Base-by-base conservation (phyloP, 1,140 invertebrate species). In the Marisa cornuarietis region DNA sequence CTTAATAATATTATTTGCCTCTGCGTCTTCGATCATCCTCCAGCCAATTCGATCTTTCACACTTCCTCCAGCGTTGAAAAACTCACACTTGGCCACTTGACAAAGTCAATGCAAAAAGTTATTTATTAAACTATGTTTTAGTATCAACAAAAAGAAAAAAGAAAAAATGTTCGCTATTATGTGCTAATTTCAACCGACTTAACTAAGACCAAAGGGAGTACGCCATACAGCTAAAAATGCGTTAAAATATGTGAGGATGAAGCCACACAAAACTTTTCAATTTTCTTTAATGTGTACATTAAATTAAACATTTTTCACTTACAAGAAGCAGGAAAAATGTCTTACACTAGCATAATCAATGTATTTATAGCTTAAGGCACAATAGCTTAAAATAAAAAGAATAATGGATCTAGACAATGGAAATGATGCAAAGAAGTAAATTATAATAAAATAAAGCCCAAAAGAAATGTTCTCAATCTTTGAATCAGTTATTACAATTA, bases 21-120 rank as follows among this genome's bases (percentile, higher is more conserved):
- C 98, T 7, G 98, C 98, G 91, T 99, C 97, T 90, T 96, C 93
- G 0, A 99, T 93, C 98, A 99, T 99, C 83, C 98, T 93, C 81
- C 95, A 93, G 7, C 94, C 98, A 88, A 99, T 99, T 77, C 99
- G 93, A 88, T 99, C 99, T 89, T 99, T 99, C 0, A 99, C 96
- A 82, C 96, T 98, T 51, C 98, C 99, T 81, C 98, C 99, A 79
- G 98, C 96, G 92, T 99, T 99, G 79, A 99, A 93, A 90, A 95
- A 99, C 91, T 99, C 99, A 92, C 98, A 99, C 93, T 99, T 99
- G 51, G 93, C 98, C 92, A 97, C 98, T 99, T 85, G 85, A 89
- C 92, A 76, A 26, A 66, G 31, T 42, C 0, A 42, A 62, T n/a
- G 18, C n/a, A 79, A 62, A 62, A 71, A 54, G 63, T 24, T 49